Conservation (phyloP, 2,797 vertebrate genomes). For the Pseudotriccus pelzelni region DNA sequence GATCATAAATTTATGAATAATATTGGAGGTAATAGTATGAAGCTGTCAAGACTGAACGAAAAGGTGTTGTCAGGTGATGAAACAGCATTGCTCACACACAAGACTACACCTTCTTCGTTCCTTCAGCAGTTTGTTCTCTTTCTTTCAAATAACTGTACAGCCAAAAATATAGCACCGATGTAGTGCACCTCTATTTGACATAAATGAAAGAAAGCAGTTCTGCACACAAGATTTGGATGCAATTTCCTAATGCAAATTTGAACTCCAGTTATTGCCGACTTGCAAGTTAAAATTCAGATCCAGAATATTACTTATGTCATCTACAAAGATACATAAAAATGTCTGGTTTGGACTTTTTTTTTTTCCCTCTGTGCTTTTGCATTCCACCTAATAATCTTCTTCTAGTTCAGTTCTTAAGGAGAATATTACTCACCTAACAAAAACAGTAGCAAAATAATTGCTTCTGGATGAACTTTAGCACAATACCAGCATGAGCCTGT, state of each 20-base stretch:
- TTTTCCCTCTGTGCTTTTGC: neutral
- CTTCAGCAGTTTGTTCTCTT: neutral
- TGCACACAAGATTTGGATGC: neutral
- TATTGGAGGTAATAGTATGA: neutral
- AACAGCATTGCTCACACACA: neutral
- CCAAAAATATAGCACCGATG: neutral
- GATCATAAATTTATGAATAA: neutral
- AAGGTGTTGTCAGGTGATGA: neutral
- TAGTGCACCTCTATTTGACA: neutral
- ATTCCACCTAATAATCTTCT: neutral
- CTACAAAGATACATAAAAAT: neutral
- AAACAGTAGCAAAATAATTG: neutral
- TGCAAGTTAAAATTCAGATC: neutral
- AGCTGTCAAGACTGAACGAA: neutral
- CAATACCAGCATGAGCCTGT: neutral
- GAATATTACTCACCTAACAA: neutral
- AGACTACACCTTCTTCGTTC: neutral
- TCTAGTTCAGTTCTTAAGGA: neutral
- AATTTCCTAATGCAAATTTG: conserved; percentile 10
- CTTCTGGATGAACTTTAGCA: neutral
- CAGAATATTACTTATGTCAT: neutral
- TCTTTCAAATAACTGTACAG: neutral
- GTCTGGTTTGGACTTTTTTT: neutral
- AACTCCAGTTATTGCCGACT: neutral
- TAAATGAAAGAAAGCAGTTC: conserved; percentile 12